Base-by-base conservation (phyloP, 1,140 invertebrate genomes). In the Propsilocerus akamusi region DNA sequence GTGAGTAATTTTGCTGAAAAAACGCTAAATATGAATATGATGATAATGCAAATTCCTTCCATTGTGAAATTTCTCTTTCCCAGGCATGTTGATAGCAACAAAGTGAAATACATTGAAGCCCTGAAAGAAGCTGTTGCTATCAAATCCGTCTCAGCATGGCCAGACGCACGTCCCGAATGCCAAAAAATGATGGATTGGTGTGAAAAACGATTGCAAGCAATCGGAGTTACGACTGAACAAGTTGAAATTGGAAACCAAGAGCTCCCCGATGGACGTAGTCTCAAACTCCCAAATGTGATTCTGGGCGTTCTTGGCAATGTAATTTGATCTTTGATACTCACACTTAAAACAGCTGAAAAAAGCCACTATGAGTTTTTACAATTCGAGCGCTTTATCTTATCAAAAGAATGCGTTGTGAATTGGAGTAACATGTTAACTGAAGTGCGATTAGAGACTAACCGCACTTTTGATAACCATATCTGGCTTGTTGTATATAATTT, bases 131-230 rank as follows among this genome's bases (percentile, higher is more conserved):
- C 83, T 24, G 92, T 98, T 26, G 87, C 82, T 3, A 98, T 99
- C 58, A 82, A 87, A 59, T 97, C 92, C 28, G 89, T 98, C 6
- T 98, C 94, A n/a, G 81, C 85, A 81, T 81, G 76, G 63, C 61
- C 63, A 5, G 59, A 65, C 41, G 58, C 57, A 50, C 59, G 63
- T 2, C 50, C 55, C 4, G 63, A 65, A 49, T 73, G 74, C 52
- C 63, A 72, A 30, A 65, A 65, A 47, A 75, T 75, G 73, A 65
- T 95, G 17, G 67, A 91, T 52, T 96, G 84, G 86, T 77, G 78
- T 24, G 75, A 78, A 49, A 67, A 73, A 26, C 79, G 77, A 60
- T 65, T 97, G 51, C 77, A 83, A 61, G 72, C 72, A 41, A 68
- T 95, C 26, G 91, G 92, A 8, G 78, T 79, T 12, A 69, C 64